Percentiles rank a stretch among this genome's conserved stretches.
These are phyloP conservation scores for Cherax destructor DNA, from an alignment of 1,140 invertebrate genomes.

Conservation along the genomic window DNA sequence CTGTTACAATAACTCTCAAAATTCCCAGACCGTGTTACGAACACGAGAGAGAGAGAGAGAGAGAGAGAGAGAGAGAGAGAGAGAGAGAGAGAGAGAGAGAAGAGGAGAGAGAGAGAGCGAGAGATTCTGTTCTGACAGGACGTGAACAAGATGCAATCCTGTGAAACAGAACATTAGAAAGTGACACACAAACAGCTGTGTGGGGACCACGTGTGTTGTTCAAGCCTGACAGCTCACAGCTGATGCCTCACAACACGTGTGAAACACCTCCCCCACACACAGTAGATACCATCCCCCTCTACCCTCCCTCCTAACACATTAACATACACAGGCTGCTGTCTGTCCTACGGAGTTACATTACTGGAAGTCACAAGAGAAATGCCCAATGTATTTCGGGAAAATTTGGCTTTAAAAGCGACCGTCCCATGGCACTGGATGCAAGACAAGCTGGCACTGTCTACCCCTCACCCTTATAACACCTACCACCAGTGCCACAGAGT, in stretches of 20 bases:
- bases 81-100: not conserved
- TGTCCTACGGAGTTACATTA: too few species aligned
- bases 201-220: slow-evolving; percentile 4
- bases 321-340: too few species aligned
- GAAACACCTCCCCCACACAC: too few species aligned
- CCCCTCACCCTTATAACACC: not conserved
- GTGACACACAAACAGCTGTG: slow-evolving; percentile 7
- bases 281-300: too few species aligned
- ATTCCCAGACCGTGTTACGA: not conserved
- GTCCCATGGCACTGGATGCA: slow-evolving; percentile 31
- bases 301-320: too few species aligned
- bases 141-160: not conserved
- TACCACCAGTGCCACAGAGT: not conserved
- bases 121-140: not conserved
- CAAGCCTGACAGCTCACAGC: not conserved
- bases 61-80: not conserved
- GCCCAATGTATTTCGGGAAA: slow-evolving; percentile 51
- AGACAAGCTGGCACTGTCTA: slow-evolving; percentile 29
- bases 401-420: not conserved
- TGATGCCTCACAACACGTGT: not conserved
- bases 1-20: not conserved
- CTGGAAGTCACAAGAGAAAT: slow-evolving; percentile 17
- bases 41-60: not conserved
- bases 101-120: not conserved
- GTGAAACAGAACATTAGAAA: slow-evolving; percentile 28